phyloP scores from a whole-genome alignment of 2,888 invertebrate species.

The Volucella zonaria region DNA sequence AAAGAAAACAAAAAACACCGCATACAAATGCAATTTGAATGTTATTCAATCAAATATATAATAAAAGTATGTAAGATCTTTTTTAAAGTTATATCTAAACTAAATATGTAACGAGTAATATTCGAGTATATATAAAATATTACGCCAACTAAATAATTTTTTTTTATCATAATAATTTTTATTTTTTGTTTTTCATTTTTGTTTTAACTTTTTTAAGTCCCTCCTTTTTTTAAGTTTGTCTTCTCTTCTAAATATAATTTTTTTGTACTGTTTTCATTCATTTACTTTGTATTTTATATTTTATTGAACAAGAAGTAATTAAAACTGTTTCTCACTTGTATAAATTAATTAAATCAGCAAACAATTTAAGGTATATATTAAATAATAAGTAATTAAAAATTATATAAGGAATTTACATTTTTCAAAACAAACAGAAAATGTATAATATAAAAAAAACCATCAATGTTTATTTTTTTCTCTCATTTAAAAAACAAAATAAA shows the following conservation, averaged over 20 bases:
- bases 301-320: constrained; percentile 25
- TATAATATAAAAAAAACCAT: constrained; percentile 69
- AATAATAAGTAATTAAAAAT: constrained; percentile 62
- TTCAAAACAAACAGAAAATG: constrained; percentile 58
- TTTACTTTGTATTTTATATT: constrained; percentile 27
- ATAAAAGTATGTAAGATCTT: constrained; percentile 8
- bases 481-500: constrained; percentile 21
- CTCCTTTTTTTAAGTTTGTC: neutral
- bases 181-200: constrained; percentile 25
- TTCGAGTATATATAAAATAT: constrained; percentile 44
- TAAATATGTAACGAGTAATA: constrained; percentile 45
- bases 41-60: constrained; percentile 55
- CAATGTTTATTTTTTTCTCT: constrained; percentile 50
- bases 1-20: too few relatives aligned
- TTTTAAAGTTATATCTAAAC: constrained; percentile 62
- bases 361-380: constrained; percentile 46
- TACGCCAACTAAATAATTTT: constrained; percentile 41
- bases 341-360: constrained; percentile 49
- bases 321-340: constrained; percentile 52
- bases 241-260: constrained; percentile 9
- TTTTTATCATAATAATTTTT: constrained; percentile 11
- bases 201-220: constrained; percentile 24
- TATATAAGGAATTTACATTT: constrained; percentile 67
- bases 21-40: constrained; percentile 34
- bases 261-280: constrained; percentile 22